Evolutionary conservation across 92 coral and sea anemone genomes (phyloP).

Genomic region (Metridium senile): DNA sequence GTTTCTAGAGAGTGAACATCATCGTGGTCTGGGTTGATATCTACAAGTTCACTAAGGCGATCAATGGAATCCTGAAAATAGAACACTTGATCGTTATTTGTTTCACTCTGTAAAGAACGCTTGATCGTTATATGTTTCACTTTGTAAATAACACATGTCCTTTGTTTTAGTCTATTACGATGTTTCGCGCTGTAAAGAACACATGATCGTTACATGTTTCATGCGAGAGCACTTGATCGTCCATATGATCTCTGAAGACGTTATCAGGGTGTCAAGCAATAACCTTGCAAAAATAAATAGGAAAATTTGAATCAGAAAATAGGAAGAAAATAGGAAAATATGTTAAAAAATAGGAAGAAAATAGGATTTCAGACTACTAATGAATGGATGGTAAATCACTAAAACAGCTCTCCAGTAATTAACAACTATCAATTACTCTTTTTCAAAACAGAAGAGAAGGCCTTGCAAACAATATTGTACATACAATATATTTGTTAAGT

Average conservation of each 20-base stretch:
- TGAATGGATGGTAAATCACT: conserved; percentile 21
- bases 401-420: conserved; percentile 10
- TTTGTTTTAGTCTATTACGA: too few species aligned
- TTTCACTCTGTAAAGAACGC: not conserved
- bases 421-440: not conserved
- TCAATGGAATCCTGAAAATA: conserved; percentile 72
- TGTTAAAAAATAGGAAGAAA: conserved; percentile 30
- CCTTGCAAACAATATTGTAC: too few species aligned
- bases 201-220: not conserved
- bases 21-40: conserved; percentile 56
- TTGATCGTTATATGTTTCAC: not conserved
- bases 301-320: too few species aligned
- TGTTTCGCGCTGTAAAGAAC: not conserved
- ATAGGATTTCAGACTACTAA: conserved; percentile 39
- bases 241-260: too few species aligned
- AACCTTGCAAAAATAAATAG: too few species aligned
- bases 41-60: conserved; percentile 73
- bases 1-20: conserved; percentile 65
- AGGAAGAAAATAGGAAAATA: conserved; percentile 29
- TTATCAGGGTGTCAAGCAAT: too few species aligned
- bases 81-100: not conserved
- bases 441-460: too few species aligned
- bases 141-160: not conserved
- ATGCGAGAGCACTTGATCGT: too few species aligned
- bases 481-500: too few species aligned